A percentile compares a stretch with the other conserved stretches of the same genome.
phyloP scores from a whole-genome alignment of 2,113 vertebrate species.

The Phaethornis superciliosus region DNA sequence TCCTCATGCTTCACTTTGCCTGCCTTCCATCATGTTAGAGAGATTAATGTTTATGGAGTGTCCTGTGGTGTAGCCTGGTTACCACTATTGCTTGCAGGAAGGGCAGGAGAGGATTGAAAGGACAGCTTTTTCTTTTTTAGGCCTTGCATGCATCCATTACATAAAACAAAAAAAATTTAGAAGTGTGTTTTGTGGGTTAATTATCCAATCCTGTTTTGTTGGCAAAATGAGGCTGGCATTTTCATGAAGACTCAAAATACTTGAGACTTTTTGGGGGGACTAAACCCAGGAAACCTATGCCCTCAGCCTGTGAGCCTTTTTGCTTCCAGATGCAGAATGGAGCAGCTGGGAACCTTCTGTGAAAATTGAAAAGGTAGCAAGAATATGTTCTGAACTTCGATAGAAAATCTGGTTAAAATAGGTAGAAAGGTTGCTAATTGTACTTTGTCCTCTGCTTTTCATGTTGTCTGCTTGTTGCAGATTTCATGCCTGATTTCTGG shows the following conservation, averaged over 20 bases:
- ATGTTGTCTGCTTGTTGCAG: not conserved
- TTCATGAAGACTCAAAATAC: not conserved
- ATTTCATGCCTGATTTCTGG: not conserved
- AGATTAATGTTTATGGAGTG: not conserved
- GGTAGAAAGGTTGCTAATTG: not conserved
- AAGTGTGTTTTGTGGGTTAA: not conserved
- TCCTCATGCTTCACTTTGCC: not conserved
- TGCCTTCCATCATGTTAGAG: fast-evolving
- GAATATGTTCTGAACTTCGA: not conserved
- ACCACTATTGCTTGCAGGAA: not conserved
- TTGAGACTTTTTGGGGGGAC: not conserved
- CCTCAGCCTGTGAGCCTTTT: not conserved
- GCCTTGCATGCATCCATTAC: not conserved
- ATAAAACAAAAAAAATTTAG: not conserved
- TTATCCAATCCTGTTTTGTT: not conserved
- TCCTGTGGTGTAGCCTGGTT: not conserved
- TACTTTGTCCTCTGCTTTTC: not conserved
- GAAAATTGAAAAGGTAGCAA: not conserved
- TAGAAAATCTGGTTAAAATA: not conserved
- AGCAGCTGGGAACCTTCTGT: not conserved
- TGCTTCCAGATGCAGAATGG: not conserved
- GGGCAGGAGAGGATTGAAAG: not conserved
- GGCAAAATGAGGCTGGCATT: not conserved
- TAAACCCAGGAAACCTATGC: not conserved
- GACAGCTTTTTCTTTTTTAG: not conserved